Evolutionary conservation across 1,140 invertebrate species (phyloP).

Genomic region (Lordiphosa clarofinis): DNA sequence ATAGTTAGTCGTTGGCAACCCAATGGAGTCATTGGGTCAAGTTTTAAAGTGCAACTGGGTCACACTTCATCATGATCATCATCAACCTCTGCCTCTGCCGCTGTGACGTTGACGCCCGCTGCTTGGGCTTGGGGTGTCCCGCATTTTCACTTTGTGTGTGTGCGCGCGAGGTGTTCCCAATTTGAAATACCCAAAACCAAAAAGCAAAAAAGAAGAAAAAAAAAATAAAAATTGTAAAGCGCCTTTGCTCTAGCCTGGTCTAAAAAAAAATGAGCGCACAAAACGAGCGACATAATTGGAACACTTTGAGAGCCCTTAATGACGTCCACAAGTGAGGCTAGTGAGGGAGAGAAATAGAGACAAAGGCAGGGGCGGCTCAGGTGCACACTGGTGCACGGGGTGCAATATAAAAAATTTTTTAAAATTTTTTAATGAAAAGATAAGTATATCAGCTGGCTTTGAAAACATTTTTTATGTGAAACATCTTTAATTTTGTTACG

Average conservation of each 20-base stretch:
- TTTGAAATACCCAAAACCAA: slow-evolving; percentile 43
- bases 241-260: slow-evolving; percentile 16
- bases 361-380: too few species aligned
- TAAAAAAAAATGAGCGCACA: slow-evolving; percentile 48
- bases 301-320: slow-evolving; percentile 72
- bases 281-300: slow-evolving; percentile 67
- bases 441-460: too few species aligned
- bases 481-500: too few species aligned
- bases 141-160: slow-evolving; percentile 55
- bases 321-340: slow-evolving; percentile 26
- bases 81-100: slow-evolving; percentile 22
- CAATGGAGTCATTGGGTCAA: slow-evolving; percentile 79
- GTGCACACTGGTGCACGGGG: too few species aligned
- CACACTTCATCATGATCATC: slow-evolving; percentile 53
- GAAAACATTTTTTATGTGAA: too few species aligned
- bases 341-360: background rate
- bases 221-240: slow-evolving; percentile 33
- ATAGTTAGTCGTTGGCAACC: slow-evolving; percentile 44
- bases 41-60: slow-evolving; percentile 78
- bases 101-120: slow-evolving; percentile 24
- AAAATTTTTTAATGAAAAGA: too few species aligned
- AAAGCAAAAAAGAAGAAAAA: slow-evolving; percentile 48
- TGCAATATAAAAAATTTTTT: too few species aligned
- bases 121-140: slow-evolving; percentile 56
- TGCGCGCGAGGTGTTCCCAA: slow-evolving; percentile 48